Conservation (phyloP, 1,140 invertebrate species). For the Pogonomyrmex californicus region DNA sequence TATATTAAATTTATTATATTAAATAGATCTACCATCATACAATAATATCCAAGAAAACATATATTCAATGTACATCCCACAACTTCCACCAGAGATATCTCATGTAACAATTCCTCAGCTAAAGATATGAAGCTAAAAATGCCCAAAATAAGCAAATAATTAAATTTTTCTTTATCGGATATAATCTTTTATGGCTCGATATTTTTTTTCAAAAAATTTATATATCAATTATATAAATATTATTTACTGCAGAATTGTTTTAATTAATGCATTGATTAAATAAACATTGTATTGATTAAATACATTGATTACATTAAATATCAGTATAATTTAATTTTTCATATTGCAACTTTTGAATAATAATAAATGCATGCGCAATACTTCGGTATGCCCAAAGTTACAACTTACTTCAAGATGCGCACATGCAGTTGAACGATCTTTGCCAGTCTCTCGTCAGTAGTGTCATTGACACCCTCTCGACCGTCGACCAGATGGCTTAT, state of each 20-base stretch:
- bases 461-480: background rate
- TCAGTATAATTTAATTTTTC: background rate
- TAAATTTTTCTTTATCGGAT: background rate
- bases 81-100: conserved; percentile 79
- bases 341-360: background rate
- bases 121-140: conserved; percentile 72
- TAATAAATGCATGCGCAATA: background rate
- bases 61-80: conserved; percentile 79
- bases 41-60: conserved; percentile 80
- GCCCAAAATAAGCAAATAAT: conserved; percentile 2
- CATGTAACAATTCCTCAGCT: conserved; percentile 74
- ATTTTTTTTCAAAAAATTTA: background rate
- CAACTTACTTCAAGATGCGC: conserved; percentile 68
- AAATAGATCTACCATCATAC: conserved; percentile 72
- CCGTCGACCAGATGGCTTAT: conserved; percentile 61
- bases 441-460: conserved; percentile 67
- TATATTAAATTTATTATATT: background rate
- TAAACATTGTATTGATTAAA: background rate
- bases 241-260: background rate
- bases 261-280: background rate
- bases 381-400: background rate
- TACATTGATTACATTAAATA: too few species aligned
- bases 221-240: background rate
- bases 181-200: background rate
- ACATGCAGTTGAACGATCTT: conserved; percentile 76